phyloP scores from a whole-genome alignment of 1,140 invertebrate species.

The Druon quercuslanigerum region DNA sequence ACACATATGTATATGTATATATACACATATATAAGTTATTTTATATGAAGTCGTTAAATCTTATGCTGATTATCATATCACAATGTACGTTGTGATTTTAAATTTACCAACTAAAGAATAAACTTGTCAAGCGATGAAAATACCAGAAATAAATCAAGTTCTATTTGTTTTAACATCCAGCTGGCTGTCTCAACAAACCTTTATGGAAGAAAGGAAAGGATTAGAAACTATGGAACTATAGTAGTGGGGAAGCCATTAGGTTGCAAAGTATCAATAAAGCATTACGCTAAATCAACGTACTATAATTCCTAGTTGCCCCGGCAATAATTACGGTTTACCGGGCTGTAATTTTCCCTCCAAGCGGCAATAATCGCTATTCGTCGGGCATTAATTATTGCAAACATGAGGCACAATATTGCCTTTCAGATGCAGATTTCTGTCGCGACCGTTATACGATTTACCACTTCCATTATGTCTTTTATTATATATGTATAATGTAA shows the following conservation, averaged over 20 bases:
- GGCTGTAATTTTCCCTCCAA: slow-evolving; percentile 27
- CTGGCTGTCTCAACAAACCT: not conserved
- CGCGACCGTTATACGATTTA: not conserved
- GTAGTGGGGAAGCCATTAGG: not conserved
- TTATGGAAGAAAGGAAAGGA: slow-evolving; percentile 11
- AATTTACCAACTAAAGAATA: not conserved
- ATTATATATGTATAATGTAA: too few species aligned
- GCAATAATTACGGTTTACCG: slow-evolving; percentile 20
- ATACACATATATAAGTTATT: too few species aligned
- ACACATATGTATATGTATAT: too few species aligned
- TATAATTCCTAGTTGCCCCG: slow-evolving; percentile 17
- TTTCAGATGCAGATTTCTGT: slow-evolving; percentile 20
- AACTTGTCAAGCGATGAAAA: not conserved
- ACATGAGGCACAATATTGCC: slow-evolving; percentile 4
- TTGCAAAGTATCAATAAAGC: slow-evolving; percentile 30
- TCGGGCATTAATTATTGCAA: slow-evolving; percentile 25
- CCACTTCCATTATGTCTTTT: not conserved
- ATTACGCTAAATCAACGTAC: slow-evolving; percentile 19
- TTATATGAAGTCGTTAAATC: too few species aligned
- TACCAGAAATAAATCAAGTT: not conserved
- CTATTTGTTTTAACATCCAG: not conserved
- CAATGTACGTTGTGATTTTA: not conserved
- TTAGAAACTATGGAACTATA: not conserved
- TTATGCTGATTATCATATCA: too few species aligned
- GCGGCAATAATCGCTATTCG: slow-evolving; percentile 13